A percentile compares a stretch with the other conserved stretches of the same genome.
Evolutionary conservation across 2,797 vertebrate species (phyloP).

Genomic region (Cetoscarus ocellatus): DNA sequence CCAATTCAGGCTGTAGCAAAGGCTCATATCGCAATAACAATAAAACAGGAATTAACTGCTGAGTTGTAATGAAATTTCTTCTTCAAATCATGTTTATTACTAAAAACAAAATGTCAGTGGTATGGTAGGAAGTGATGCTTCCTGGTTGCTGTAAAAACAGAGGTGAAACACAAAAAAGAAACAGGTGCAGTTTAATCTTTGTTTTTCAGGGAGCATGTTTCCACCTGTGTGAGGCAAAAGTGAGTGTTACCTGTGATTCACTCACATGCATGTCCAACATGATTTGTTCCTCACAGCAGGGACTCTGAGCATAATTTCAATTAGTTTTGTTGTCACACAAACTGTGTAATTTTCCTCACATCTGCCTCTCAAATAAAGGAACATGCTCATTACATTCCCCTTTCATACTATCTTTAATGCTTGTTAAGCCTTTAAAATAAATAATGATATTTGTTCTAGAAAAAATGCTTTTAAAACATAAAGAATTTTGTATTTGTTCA

Average conservation of each 20-base stretch:
- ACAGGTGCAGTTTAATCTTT: conserved; percentile 1
- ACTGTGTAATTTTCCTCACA: conserved; percentile 50
- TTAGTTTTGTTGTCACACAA: conserved; percentile 38
- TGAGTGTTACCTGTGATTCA: conserved; percentile 21
- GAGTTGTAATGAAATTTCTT: no score
- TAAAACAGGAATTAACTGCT: no score
- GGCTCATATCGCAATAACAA: no score
- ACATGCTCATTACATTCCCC: conserved; percentile 32
- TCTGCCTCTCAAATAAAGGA: conserved; percentile 50
- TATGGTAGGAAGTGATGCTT: background rate
- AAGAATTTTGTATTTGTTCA: no score
- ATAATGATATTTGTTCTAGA: no score
- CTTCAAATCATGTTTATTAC: no score
- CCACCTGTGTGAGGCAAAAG: conserved; percentile 2
- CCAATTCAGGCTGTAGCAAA: no score
- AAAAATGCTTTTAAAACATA: no score
- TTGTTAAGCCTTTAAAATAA: no score
- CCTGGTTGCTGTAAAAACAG: background rate
- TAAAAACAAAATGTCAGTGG: no score
- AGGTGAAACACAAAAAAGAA: background rate
- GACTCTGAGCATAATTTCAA: conserved; percentile 36
- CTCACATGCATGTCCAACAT: conserved; percentile 18
- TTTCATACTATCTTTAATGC: conserved; percentile 46
- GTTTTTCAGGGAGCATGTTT: conserved; percentile 8
- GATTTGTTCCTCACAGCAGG: conserved; percentile 45